Percentiles rank a stretch among this genome's conserved stretches.
Evolutionary conservation across 2,888 invertebrate genomes (phyloP).

Genomic region (Halocaridina rubra): DNA sequence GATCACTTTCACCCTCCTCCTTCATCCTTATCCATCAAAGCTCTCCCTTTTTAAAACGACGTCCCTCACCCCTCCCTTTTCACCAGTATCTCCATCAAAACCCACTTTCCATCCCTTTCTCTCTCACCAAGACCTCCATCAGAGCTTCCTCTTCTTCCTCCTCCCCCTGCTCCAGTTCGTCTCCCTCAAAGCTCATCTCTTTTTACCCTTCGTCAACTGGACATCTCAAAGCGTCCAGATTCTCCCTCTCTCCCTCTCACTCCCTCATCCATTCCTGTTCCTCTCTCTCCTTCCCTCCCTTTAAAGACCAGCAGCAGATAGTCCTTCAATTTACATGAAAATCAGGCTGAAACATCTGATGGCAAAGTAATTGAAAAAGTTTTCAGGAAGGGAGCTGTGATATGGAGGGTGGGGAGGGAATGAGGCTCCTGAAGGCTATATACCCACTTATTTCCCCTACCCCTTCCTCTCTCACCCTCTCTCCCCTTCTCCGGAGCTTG

Average conservation of each 20-base stretch:
- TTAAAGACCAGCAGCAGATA: constrained; percentile 13
- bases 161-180: too few relatives aligned
- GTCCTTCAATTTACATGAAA: constrained; percentile 55
- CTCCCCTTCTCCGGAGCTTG: background rate
- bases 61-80: too few relatives aligned
- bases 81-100: too few relatives aligned
- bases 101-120: too few relatives aligned
- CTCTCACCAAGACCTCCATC: too few relatives aligned
- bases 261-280: too few relatives aligned
- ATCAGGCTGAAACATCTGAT: constrained; percentile 47
- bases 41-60: too few relatives aligned
- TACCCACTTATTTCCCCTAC: background rate
- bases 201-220: background rate
- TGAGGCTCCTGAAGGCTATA: too few relatives aligned
- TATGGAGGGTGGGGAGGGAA: background rate
- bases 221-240: background rate
- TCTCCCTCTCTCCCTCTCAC: too few relatives aligned
- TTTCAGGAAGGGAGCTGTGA: background rate
- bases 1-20: too few relatives aligned
- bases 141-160: too few relatives aligned
- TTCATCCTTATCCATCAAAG: too few relatives aligned
- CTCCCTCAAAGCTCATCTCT: background rate
- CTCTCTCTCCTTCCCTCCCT: background rate
- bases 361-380: constrained; percentile 43
- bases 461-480: background rate